Evolutionary conservation across 2,113 vertebrate species (phyloP).

Genomic region (Eidolon helvum): DNA sequence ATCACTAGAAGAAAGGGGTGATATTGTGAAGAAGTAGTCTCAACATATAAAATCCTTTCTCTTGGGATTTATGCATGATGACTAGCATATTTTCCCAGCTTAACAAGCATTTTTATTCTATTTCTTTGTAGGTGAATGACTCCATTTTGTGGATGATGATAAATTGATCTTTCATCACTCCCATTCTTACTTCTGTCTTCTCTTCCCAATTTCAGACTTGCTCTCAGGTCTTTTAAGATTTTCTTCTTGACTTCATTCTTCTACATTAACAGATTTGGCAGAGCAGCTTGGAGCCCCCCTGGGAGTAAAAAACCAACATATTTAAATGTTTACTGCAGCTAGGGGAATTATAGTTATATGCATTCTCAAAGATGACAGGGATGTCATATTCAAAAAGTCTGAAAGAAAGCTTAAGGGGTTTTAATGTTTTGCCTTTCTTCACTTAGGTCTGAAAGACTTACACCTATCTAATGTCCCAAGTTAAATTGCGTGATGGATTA

Average conservation of each 20-base stretch:
- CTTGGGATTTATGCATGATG: not conserved
- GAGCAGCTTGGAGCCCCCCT: not conserved
- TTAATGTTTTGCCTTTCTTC: not conserved
- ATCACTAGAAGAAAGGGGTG: not conserved
- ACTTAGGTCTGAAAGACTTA: not conserved
- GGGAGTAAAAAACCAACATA: not conserved
- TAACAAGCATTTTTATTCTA: not conserved
- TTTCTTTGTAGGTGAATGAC: not conserved
- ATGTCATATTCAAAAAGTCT: not conserved
- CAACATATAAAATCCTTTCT: not conserved
- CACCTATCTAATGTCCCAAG: not conserved
- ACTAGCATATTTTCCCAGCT: not conserved
- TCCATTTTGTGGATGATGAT: not conserved
- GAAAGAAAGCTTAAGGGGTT: not conserved
- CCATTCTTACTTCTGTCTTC: not conserved
- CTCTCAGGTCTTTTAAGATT: not conserved
- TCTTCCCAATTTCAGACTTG: not conserved
- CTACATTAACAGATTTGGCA: not conserved
- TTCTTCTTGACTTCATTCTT: constrained; percentile 14
- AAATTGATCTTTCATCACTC: not conserved
- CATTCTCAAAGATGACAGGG: not conserved
- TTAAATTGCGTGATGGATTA: not conserved
- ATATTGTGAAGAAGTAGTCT: not conserved
- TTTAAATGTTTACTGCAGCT: not conserved
- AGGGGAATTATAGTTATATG: not conserved